phyloP scores from a whole-genome alignment of 2,888 invertebrate species.

The Drosophila koepferae region DNA sequence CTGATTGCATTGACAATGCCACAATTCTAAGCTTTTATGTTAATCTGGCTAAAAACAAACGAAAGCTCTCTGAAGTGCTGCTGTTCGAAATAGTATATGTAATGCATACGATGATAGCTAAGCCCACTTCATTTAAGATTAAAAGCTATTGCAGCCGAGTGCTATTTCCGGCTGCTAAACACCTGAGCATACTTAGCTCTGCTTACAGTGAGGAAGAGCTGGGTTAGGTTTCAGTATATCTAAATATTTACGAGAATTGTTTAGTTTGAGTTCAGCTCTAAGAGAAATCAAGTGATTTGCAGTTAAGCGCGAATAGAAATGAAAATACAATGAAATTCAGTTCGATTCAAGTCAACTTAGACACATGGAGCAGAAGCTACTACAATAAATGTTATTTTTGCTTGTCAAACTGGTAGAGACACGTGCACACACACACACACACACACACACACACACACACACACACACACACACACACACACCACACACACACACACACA shows the following conservation, averaged over 20 bases:
- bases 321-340: background rate
- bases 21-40: constrained; percentile 13
- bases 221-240: background rate
- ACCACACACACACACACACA: constrained; percentile 7
- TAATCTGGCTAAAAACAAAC: constrained; percentile 3
- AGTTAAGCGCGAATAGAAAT: background rate
- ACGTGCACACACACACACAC: background rate
- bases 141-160: constrained; percentile 11
- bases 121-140: constrained; percentile 10
- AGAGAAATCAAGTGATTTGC: background rate
- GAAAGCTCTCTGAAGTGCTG: background rate
- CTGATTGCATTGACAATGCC: constrained; percentile 16
- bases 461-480: background rate
- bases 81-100: background rate
- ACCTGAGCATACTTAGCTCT: constrained; percentile 5
- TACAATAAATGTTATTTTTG: constrained; percentile 44
- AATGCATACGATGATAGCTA: background rate
- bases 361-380: background rate
- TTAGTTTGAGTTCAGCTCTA: background rate
- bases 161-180: constrained; percentile 20
- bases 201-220: background rate
- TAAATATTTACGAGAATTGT: background rate
- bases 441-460: background rate
- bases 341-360: background rate
- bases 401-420: constrained; percentile 18